phyloP scores from a whole-genome alignment of 2,113 vertebrate species.

The Rattus norvegicus region DNA sequence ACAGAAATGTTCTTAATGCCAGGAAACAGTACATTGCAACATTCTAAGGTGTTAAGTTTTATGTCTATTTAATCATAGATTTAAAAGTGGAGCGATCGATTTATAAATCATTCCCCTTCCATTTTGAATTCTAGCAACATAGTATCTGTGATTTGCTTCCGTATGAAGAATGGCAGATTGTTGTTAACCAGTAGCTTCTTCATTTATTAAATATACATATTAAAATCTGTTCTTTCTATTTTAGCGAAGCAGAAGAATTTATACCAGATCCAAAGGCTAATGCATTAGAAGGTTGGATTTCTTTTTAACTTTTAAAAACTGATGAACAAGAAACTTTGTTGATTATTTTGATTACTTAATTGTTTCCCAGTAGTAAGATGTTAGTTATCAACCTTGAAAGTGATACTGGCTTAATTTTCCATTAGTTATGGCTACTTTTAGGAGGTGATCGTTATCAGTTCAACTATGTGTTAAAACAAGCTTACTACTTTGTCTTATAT shows the following conservation, averaged over 20 bases:
- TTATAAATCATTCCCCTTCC: not conserved
- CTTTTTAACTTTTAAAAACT: conserved; percentile 32
- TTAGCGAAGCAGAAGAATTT: conserved; percentile 50
- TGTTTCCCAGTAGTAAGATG: not conserved
- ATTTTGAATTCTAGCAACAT: not conserved
- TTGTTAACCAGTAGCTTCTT: conserved; percentile 30
- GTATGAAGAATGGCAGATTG: not conserved
- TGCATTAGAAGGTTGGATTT: conserved; percentile 58
- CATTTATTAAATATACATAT: not conserved
- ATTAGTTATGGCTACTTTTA: not conserved
- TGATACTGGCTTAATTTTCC: not conserved
- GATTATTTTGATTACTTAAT: not conserved
- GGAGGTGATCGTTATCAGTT: not conserved
- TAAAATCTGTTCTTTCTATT: conserved; percentile 59
- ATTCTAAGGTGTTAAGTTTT: not conserved
- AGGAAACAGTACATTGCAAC: not conserved
- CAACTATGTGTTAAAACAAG: not conserved
- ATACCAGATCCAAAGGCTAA: not conserved
- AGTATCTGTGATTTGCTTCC: not conserved
- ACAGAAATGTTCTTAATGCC: not conserved
- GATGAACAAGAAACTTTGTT: conserved; percentile 2
- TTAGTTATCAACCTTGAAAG: not conserved
- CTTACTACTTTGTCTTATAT: not conserved
- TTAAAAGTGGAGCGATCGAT: not conserved
- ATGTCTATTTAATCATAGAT: not conserved